Conservation (phyloP, 2,113 vertebrate species). For the Scatophagus argus region DNA sequence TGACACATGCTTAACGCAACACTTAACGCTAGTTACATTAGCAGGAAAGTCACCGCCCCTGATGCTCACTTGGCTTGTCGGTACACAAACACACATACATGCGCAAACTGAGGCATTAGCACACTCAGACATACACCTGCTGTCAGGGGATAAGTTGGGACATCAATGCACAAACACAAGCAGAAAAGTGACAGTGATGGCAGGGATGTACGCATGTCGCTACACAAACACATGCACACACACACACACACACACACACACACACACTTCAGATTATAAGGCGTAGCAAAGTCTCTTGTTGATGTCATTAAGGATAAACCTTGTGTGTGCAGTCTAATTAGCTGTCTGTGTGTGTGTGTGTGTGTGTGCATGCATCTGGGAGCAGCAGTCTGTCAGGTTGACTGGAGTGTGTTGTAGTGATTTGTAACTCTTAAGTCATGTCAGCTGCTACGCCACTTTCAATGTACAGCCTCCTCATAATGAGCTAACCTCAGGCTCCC, state of each 20-base stretch:
- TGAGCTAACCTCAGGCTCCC: conserved; percentile 42
- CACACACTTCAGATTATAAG: conserved; percentile 1
- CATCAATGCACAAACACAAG: conserved; percentile 26
- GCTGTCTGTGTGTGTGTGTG: conserved; percentile 20
- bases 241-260: neutral
- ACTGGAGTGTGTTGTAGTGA: conserved; percentile 72
- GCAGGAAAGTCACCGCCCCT: conserved; percentile 1
- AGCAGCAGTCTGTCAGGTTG: conserved; percentile 65
- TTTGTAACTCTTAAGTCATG: conserved; percentile 78
- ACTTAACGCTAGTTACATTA: conserved; percentile 23
- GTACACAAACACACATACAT: conserved; percentile 10
- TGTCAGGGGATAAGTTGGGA: conserved; percentile 21
- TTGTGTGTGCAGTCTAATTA: conserved; percentile 52
- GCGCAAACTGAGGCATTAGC: neutral
- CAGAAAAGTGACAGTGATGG: conserved; percentile 27
- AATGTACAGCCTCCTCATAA: conserved; percentile 70
- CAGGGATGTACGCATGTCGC: neutral
- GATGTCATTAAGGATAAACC: conserved; percentile 48
- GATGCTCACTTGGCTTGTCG: too few relatives aligned
- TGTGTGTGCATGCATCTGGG: conserved; percentile 26
- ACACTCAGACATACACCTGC: neutral
- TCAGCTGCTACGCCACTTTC: conserved; percentile 75
- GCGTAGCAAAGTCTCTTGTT: neutral
- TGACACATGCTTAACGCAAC: neutral
- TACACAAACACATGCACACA: neutral